These are phyloP conservation scores for Sebastes taczanowskii DNA, from an alignment of 2,797 vertebrate genomes.

Conservation along the genomic window DNA sequence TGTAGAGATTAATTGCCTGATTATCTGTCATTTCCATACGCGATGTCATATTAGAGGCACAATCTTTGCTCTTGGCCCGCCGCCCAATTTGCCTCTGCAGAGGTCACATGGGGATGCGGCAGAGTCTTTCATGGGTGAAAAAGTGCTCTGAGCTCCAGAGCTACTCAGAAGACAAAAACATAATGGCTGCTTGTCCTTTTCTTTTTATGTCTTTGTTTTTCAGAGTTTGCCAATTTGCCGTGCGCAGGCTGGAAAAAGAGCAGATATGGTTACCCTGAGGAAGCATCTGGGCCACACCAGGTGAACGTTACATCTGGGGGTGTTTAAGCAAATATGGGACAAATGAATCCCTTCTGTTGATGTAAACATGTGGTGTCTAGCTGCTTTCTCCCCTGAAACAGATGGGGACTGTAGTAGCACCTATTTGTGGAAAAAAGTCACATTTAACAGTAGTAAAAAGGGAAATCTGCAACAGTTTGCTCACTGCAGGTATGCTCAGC, in stretches of 20 bases:
- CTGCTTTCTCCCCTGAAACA: not conserved
- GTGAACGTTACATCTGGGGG: constrained; percentile 67
- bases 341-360: constrained; percentile 3
- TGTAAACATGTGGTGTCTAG: not conserved
- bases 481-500: constrained; percentile 29
- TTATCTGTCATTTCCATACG: constrained; percentile 41
- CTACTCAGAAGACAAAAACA: constrained; percentile 2
- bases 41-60: constrained; percentile 27
- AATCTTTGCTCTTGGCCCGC: constrained; percentile 24
- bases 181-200: constrained; percentile 9
- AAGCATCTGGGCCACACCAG: constrained; percentile 74
- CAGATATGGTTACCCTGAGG: constrained; percentile 70
- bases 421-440: constrained; percentile 1
- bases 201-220: not conserved
- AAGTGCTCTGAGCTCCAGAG: constrained; percentile 3
- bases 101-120: constrained; percentile 32
- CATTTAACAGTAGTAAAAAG: constrained; percentile 17
- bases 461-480: constrained; percentile 6
- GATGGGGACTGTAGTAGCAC: not conserved
- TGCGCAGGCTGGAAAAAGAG: constrained; percentile 43
- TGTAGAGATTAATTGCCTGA: constrained; percentile 48
- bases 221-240: constrained; percentile 45
- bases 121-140: constrained; percentile 20
- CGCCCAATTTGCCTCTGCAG: constrained; percentile 22
- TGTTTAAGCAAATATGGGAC: constrained; percentile 14